Conservation (phyloP, 1,140 invertebrate species). For the Drosophila busckii region DNA sequence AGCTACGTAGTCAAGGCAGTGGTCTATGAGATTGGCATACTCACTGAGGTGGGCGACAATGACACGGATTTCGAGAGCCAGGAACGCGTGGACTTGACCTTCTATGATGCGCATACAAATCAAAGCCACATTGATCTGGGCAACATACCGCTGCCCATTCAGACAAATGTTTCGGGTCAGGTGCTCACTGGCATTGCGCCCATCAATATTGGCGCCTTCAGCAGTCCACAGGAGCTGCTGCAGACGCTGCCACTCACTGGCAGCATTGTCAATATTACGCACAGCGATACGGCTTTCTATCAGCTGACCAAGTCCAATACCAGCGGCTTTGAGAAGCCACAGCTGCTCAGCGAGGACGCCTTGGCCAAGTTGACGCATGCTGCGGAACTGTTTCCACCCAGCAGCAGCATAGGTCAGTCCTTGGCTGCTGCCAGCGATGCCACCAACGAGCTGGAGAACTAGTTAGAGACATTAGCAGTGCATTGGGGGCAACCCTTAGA, state of each 20-base stretch:
- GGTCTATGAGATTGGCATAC: conserved; percentile 82
- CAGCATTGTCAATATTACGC: conserved; percentile 78
- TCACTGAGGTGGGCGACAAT: conserved; percentile 80
- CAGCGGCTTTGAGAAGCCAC: conserved; percentile 55
- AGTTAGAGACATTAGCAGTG: conserved; percentile 50
- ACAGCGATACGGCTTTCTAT: conserved; percentile 76
- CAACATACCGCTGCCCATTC: conserved; percentile 80
- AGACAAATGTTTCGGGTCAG: conserved; percentile 80
- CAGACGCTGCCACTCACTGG: conserved; percentile 70
- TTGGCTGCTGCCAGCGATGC: conserved; percentile 21
- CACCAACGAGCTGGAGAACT: conserved; percentile 42
- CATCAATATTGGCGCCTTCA: conserved; percentile 79
- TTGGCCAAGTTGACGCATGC: conserved; percentile 58
- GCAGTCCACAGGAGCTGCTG: conserved; percentile 69
- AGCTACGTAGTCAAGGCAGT: conserved; percentile 82
- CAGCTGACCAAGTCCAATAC: conserved; percentile 64
- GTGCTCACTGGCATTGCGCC: conserved; percentile 80
- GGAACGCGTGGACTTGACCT: conserved; percentile 81
- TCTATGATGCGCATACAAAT: conserved; percentile 80
- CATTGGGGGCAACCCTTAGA: conserved; percentile 41
- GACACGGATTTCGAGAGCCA: conserved; percentile 79
- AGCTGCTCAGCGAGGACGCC: conserved; percentile 48
- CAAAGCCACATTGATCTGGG: conserved; percentile 79
- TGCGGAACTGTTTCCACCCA: conserved; percentile 55
- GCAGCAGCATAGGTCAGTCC: conserved; percentile 3